Conservation (phyloP, 2,888 invertebrate genomes). For the Hypomecis punctinalis region DNA sequence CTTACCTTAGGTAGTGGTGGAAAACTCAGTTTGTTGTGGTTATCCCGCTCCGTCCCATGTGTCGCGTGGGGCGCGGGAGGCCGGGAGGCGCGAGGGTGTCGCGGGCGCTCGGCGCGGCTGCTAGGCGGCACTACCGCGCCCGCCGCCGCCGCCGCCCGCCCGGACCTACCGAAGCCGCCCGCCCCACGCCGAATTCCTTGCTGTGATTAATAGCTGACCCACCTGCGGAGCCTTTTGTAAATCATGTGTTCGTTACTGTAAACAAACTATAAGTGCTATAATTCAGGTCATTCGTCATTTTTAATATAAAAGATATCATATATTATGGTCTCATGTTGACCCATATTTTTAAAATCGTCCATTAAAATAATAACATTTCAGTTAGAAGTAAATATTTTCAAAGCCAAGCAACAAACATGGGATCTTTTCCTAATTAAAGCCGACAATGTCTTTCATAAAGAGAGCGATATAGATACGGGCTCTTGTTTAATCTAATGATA, state of each 20-base stretch:
- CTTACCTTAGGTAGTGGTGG: constrained; percentile 39
- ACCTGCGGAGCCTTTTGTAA: constrained; percentile 82
- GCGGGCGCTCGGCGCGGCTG: constrained; percentile 71
- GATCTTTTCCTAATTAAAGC: neutral
- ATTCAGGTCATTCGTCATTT: constrained; percentile 25
- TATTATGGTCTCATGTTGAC: constrained; percentile 1
- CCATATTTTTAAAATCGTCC: neutral
- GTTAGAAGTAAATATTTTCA: neutral
- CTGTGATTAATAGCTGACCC: constrained; percentile 80
- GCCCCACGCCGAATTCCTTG: constrained; percentile 65
- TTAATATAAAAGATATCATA: neutral
- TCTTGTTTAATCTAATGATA: constrained; percentile 14
- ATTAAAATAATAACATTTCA: neutral
- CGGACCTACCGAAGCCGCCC: constrained; percentile 53
- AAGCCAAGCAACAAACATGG: neutral
- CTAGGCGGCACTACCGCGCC: constrained; percentile 79
- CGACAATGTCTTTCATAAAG: constrained; percentile 1
- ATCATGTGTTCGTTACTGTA: constrained; percentile 66
- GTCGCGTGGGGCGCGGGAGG: constrained; percentile 42
- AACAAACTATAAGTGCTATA: constrained; percentile 51
- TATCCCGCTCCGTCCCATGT: constrained; percentile 42
- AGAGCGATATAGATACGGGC: constrained; percentile 3
- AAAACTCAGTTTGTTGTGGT: constrained; percentile 43
- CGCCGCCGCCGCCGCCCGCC: constrained; percentile 57
- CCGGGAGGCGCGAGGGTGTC: constrained; percentile 55